Conservation (phyloP, 2,113 vertebrate species). For the Loxodonta africana region DNA sequence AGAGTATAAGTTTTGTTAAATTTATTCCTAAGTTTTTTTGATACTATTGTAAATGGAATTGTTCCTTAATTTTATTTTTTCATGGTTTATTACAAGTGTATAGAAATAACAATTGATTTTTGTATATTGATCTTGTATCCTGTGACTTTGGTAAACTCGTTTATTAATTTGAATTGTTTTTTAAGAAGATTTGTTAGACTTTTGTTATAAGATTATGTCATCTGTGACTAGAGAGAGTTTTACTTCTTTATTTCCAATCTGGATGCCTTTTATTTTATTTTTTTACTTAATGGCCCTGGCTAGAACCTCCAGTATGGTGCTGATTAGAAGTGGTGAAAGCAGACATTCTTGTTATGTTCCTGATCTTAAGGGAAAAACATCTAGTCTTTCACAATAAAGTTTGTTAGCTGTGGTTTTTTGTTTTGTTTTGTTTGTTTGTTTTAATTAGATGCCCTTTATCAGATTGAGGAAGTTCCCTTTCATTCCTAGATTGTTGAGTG, state of each 20-base stretch:
- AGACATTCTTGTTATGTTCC: not conserved
- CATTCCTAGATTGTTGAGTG: not conserved
- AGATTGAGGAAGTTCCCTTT: not conserved
- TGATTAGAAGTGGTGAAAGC: not conserved
- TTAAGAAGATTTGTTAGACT: not conserved
- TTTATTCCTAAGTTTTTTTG: not conserved
- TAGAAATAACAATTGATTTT: not conserved
- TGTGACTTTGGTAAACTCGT: not conserved
- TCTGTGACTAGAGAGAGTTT: not conserved
- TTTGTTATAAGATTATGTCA: not conserved
- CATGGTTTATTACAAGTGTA: not conserved
- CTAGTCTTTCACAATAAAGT: not conserved
- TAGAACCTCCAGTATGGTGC: not conserved
- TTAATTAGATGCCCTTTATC: not conserved
- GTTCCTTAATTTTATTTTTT: slow-evolving; percentile 17
- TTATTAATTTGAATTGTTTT: not conserved
- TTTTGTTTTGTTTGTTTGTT: too few species aligned
- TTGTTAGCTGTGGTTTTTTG: not conserved
- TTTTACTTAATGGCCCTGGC: not conserved
- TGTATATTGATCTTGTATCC: not conserved
- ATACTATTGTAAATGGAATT: not conserved
- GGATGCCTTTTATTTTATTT: not conserved
- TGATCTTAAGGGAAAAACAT: not conserved
- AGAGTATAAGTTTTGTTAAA: not conserved
- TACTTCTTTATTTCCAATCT: not conserved